Conservation (phyloP, 2,888 invertebrate species). For the Euproctis similis region DNA sequence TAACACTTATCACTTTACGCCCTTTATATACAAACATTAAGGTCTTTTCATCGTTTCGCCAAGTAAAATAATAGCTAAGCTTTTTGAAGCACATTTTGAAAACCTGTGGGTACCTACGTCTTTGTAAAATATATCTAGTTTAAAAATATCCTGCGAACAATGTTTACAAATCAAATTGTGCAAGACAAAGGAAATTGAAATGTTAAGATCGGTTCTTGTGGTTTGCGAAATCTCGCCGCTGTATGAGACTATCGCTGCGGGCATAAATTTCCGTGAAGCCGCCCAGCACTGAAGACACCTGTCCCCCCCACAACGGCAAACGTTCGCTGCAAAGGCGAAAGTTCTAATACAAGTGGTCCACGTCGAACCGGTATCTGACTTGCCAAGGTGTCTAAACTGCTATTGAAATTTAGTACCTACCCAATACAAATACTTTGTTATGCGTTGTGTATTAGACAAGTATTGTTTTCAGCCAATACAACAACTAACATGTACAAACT, state of each 20-base stretch:
- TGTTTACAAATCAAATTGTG: conserved; percentile 25
- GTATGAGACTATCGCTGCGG: conserved; percentile 46
- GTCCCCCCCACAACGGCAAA: conserved; percentile 18
- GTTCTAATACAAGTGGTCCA: conserved; percentile 42
- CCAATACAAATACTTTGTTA: conserved; percentile 25
- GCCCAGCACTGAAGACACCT: conserved; percentile 34
- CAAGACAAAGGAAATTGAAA: conserved; percentile 55
- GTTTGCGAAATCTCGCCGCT: conserved; percentile 51
- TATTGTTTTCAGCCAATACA: no score
- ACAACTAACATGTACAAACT: no score
- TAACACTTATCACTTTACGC: no score
- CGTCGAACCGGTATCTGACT: conserved; percentile 45
- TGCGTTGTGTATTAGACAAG: no score
- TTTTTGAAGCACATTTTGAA: no score
- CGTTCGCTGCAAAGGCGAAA: conserved; percentile 26
- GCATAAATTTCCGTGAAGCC: conserved; percentile 29
- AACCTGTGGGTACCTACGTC: no score
- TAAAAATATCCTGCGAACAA: no score
- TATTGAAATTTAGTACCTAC: conserved; percentile 44
- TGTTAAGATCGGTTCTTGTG: conserved; percentile 46
- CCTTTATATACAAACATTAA: no score
- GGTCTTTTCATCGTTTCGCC: no score
- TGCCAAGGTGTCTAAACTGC: conserved; percentile 46
- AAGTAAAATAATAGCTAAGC: no score
- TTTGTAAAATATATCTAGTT: no score